phyloP scores from a whole-genome alignment of 2,113 vertebrate species.

The Mohoua ochrocephala region DNA sequence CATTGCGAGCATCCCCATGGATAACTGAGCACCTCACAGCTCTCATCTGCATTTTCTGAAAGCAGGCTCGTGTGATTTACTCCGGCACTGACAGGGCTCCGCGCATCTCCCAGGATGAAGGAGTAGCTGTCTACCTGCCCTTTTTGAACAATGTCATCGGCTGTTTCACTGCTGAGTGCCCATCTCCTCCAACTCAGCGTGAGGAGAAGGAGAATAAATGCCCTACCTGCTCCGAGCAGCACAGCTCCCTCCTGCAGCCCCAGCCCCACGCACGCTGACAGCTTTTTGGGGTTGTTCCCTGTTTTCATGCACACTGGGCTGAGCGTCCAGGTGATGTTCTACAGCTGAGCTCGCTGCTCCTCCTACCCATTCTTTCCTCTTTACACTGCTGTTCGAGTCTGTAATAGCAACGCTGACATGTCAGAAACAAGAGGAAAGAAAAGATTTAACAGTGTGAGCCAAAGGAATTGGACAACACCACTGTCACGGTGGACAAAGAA shows the following conservation, averaged over 20 bases:
- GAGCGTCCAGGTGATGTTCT: not conserved
- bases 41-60: not conserved
- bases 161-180: not conserved
- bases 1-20: not conserved
- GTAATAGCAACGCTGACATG: not conserved
- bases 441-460: not conserved
- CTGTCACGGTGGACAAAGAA: not conserved
- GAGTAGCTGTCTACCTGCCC: not conserved
- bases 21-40: not conserved
- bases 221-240: not conserved
- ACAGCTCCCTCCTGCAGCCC: not conserved
- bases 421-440: not conserved
- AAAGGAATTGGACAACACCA: not conserved
- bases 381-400: rapidly evolving
- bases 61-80: not conserved
- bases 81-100: not conserved
- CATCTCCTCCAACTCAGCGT: not conserved
- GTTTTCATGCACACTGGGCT: not conserved
- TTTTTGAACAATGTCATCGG: not conserved
- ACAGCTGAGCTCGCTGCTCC: not conserved
- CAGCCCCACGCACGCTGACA: rapidly evolving
- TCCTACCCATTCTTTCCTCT: not conserved
- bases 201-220: not conserved
- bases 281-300: not conserved
- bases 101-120: not conserved